phyloP scores from a whole-genome alignment of 2,113 vertebrate species.

The Saimiri boliviensis region DNA sequence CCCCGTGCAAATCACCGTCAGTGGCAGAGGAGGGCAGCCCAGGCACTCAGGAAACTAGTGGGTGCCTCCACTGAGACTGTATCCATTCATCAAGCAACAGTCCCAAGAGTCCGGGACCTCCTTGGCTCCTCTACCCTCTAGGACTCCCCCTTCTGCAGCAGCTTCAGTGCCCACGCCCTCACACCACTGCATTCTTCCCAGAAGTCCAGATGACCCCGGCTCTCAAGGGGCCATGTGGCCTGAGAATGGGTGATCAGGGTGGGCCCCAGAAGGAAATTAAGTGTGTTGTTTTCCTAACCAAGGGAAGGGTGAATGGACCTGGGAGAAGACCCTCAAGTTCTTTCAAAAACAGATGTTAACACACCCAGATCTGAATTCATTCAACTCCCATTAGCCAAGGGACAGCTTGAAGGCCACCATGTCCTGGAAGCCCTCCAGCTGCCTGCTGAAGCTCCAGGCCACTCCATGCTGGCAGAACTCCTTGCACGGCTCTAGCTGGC shows the following conservation, averaged over 20 bases:
- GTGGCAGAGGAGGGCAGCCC: neutral
- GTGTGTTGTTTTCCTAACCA: neutral
- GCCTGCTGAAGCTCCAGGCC: neutral
- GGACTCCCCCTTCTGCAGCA: neutral
- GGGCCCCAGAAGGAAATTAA: neutral
- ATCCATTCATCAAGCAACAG: neutral
- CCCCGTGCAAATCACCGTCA: fast-evolving
- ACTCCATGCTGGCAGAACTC: neutral
- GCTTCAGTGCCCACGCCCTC: too few species aligned
- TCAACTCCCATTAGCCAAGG: neutral
- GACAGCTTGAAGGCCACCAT: neutral
- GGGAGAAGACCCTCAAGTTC: neutral
- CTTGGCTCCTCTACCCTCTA: neutral
- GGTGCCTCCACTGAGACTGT: neutral
- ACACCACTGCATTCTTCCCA: neutral
- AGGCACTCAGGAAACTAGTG: too few species aligned
- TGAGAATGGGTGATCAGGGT: too few species aligned
- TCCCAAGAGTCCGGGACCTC: neutral
- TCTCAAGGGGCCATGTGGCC: neutral
- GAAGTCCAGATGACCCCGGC: neutral
- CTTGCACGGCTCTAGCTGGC: neutral
- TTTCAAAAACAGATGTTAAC: neutral
- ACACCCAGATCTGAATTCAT: too few species aligned
- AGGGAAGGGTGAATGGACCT: neutral
- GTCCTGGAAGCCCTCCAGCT: neutral